Base-by-base conservation (phyloP, 2,797 vertebrate species). In the Thalassophryne amazonica region DNA sequence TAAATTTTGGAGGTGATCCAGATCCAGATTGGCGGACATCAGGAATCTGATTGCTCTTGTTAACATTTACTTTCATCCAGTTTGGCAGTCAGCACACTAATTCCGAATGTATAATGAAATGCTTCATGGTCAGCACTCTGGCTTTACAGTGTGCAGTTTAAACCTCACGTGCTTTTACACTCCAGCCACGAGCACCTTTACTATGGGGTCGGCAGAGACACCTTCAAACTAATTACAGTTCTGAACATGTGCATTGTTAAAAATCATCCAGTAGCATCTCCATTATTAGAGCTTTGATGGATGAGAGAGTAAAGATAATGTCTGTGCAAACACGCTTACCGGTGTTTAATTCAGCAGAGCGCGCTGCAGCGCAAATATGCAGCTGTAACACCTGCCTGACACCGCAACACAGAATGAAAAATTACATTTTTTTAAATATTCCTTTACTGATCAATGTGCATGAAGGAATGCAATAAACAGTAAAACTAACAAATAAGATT, bases 281-380 rank as follows among this genome's bases (percentile, higher is more conserved):
- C 42, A 23, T 53, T 48, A 65, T 58, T 42, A 45, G 10, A 12
- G 41, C 43, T 4, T 31, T 72, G 79, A 86, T 72, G 66, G 63
- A 85, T 84, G 67, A 56, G 1, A 1, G 28, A 20, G 36, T 28
- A 38, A 13, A 34, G 62, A 25, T 20, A 43, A 60, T 28, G 60
- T 47, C 55, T 43, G 49, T 20, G 38, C 45, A 82, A 71, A 61
- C 30, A 47, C 36, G 3, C 24, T 47, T 54, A 71, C 33, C 3
- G 2, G 17, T 11, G 55, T 64, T 63, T 60, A 59, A 72, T 69
- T 36, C 33, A 45, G 32, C 32, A 17, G 14, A 29, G 60, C 58
- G 48, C 19, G 46, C 36, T 27, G 32, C 41, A 25, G 7, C 29
- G 35, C 40, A 34, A 11, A 17, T 33, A 33, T 56, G 37, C 8